Base-by-base conservation (phyloP, 2,888 invertebrate genomes). In the Deilephila elpenor region DNA sequence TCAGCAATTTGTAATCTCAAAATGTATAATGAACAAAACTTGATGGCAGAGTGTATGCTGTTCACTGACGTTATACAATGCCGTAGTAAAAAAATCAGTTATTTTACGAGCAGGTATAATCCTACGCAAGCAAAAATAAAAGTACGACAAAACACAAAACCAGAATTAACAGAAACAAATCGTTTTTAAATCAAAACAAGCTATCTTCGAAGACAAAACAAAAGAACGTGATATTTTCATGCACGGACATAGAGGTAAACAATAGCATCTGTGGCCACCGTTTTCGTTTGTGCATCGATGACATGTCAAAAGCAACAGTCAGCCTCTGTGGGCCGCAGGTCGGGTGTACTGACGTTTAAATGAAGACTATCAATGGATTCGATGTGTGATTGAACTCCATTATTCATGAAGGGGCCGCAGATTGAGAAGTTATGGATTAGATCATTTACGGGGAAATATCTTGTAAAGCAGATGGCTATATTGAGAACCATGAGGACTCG, bases 241-340 rank as follows among this genome's bases (percentile, higher is more conserved):
- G n/a, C 17, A 5, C 7, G n/a, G 5, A 56, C 56, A n/a, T 56
- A 56, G 56, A n/a, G n/a, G 56, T 6, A n/a, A 3, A 56, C 56
- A 56, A 56, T 19, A 56, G 56, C n/a, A 56, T 56, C 56, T n/a
- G n/a, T 5, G 56, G 19, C 17, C 17, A 19, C n/a, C 56, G 56
- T 56, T 56, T 56, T 56, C 56, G 56, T 56, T 56, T 56, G 56
- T 56, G 56, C 6, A 56, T 56, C 19, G 6, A 56, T 56, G 56
- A 56, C 56, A 56, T 56, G 56, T 56, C 56, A 56, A n/a, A n/a
- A 56, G 56, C 56, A n/a, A n/a, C 56, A 17, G n/a, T 56, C 56
- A 56, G 19, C 44, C 3, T 44, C 44, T 44, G 44, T 44, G 14
- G 56, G 56, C 56, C n/a, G 56, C 56, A 56, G 56, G 56, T 56